These are phyloP conservation scores for Pelecanoides urinatrix DNA, from an alignment of 2,113 vertebrate genomes.

Conservation along the genomic window DNA sequence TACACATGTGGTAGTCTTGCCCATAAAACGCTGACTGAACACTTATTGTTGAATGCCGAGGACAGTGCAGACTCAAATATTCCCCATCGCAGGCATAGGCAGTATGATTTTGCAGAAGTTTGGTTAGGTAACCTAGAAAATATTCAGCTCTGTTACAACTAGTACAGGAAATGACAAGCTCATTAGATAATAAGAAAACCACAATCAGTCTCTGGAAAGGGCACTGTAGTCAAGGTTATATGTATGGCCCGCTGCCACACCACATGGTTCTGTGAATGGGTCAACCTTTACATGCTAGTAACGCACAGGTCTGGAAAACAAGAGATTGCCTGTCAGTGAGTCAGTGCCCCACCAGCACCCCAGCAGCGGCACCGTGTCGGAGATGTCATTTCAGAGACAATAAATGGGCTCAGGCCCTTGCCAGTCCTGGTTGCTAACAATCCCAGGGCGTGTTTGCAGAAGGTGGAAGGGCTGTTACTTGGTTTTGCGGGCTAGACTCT, in stretches of 20 bases:
- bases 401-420: background rate
- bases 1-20: conserved; percentile 71
- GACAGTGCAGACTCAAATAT: conserved; percentile 85
- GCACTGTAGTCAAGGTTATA: conserved; percentile 6
- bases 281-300: background rate
- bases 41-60: conserved; percentile 91
- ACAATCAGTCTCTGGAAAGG: background rate
- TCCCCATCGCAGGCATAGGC: conserved; percentile 89
- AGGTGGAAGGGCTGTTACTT: background rate
- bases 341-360: background rate
- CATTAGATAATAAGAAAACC: background rate
- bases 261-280: background rate
- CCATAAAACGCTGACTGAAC: conserved; percentile 92
- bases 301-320: background rate
- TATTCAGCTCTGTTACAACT: conserved; percentile 64
- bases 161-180: conserved; percentile 35
- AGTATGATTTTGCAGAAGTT: conserved; percentile 91
- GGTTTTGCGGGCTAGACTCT: background rate
- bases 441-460: background rate
- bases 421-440: background rate
- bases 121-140: conserved; percentile 90
- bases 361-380: background rate
- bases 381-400: background rate
- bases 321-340: background rate
- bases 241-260: background rate